Conservation (phyloP, 2,113 vertebrate genomes). For the human region GRCh38 chr6:151878501-151879000, state of each 20-base stretch:
- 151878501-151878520: constrained; percentile 73
- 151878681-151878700: not conserved
- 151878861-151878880: not conserved
- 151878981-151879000: not conserved
- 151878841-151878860: not conserved
- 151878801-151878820: not conserved
- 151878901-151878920: not conserved
- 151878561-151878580: constrained; percentile 76
- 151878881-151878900: not conserved
- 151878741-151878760: constrained; percentile 1
- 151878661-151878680: constrained; percentile 23
- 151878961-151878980: not conserved
- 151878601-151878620: constrained; percentile 38
- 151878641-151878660: not conserved
- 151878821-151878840: not conserved
- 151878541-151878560: constrained; percentile 64
- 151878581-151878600: constrained; percentile 60
- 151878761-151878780: not conserved
- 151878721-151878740: not conserved
- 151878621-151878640: constrained; percentile 25
- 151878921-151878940: not conserved
- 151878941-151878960: not conserved
- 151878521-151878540: constrained; percentile 56
- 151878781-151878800: not conserved
- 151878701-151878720: constrained; percentile 27